Percentiles rank a stretch among this genome's conserved stretches.
phyloP scores from a whole-genome alignment of 2,888 invertebrate genomes.

The Eupithecia centaureata region DNA sequence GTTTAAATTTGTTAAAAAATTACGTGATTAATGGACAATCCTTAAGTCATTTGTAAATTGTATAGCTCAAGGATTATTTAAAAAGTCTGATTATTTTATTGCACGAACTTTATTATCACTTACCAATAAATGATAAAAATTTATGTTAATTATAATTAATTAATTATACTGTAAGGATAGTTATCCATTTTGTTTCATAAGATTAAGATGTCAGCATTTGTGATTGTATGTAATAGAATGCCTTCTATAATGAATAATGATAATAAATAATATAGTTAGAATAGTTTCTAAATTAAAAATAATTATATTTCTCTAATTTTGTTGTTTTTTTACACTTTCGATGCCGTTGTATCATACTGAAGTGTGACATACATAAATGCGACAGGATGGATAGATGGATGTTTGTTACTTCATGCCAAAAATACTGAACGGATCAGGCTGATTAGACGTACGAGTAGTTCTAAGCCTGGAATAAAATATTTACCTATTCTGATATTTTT shows the following conservation, averaged over 20 bases:
- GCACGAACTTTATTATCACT: not conserved
- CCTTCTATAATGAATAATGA: constrained; percentile 63
- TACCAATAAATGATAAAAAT: not conserved
- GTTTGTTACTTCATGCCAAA: no score
- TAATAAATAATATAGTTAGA: constrained; percentile 44
- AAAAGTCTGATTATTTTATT: constrained; percentile 22
- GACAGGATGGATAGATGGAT: no score
- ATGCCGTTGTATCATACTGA: no score
- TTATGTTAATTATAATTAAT: not conserved
- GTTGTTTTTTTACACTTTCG: not conserved
- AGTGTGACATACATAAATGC: no score
- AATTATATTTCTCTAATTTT: constrained; percentile 50
- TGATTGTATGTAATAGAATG: constrained; percentile 41
- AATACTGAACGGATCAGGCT: no score
- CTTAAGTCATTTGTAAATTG: not conserved
- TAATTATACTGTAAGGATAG: not conserved
- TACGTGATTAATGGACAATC: no score
- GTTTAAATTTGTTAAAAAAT: no score
- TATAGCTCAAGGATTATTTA: constrained; percentile 3
- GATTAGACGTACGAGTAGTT: no score
- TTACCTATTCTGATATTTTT: no score
- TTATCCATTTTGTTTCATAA: not conserved
- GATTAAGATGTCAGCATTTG: constrained; percentile 19
- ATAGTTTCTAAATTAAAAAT: constrained; percentile 54
- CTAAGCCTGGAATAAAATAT: no score